Percentiles rank a stretch among this genome's conserved stretches.
phyloP scores from a whole-genome alignment of 2,113 vertebrate genomes.

The Larimichthys crocea region DNA sequence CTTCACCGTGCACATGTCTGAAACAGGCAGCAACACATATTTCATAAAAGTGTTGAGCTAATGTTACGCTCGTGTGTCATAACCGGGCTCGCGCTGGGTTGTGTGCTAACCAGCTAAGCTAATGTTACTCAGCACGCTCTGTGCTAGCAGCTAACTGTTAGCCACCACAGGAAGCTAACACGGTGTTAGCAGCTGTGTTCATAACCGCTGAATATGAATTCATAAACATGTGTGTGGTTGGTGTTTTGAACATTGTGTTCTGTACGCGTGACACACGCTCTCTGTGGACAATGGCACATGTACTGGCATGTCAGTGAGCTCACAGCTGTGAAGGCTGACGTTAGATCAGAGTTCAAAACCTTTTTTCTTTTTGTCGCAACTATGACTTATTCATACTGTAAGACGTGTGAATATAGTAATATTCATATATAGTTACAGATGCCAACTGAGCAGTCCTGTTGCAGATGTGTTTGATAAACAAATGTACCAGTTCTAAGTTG shows the following conservation, averaged over 20 bases:
- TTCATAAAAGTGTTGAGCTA: not conserved
- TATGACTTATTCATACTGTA: no score
- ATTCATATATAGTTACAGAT: not conserved
- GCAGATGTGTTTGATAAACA: no score
- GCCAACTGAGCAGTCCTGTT: no score
- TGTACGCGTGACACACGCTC: not conserved
- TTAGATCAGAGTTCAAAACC: not conserved
- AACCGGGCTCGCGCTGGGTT: not conserved
- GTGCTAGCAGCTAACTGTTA: not conserved
- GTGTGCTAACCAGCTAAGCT: conserved; percentile 31
- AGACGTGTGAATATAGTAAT: not conserved
- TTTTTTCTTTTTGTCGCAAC: not conserved
- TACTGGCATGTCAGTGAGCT: not conserved
- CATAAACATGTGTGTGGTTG: not conserved
- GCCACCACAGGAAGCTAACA: not conserved
- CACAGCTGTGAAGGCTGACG: not conserved
- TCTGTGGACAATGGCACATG: not conserved
- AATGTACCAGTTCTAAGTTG: no score
- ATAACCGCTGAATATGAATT: not conserved
- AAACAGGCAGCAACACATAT: not conserved
- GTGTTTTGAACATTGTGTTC: conserved; percentile 12
- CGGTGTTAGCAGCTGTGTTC: not conserved
- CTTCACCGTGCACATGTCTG: no score
- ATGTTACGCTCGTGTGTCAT: not conserved
- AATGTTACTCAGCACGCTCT: conserved; percentile 25